Percentiles rank a stretch among this genome's conserved stretches.
These are phyloP conservation scores for Frankliniella fusca DNA, from an alignment of 2,888 invertebrate genomes.

Conservation along the genomic window DNA sequence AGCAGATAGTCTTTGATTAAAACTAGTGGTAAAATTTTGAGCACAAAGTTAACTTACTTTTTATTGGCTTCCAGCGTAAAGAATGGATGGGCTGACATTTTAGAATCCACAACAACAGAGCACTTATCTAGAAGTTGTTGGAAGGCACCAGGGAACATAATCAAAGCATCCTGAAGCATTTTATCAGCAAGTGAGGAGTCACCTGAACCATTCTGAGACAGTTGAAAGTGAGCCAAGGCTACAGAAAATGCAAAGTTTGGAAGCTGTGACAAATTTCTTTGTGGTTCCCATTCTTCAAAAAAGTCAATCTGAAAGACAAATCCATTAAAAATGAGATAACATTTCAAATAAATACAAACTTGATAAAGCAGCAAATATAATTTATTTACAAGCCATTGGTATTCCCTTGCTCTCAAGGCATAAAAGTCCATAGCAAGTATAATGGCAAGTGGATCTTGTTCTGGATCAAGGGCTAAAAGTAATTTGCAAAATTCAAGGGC, in stretches of 20 bases:
- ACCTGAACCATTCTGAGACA: constrained; percentile 44
- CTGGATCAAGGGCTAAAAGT: constrained; percentile 70
- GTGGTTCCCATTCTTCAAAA: constrained; percentile 56
- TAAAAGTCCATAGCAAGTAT: constrained; percentile 77
- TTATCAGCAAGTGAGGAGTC: constrained; percentile 53
- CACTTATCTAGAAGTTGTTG: constrained; percentile 70
- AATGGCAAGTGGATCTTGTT: constrained; percentile 70
- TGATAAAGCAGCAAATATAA: constrained; percentile 6
- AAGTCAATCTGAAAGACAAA: constrained; percentile 43
- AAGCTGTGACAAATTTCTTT: constrained; percentile 68
- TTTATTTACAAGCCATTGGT: constrained; percentile 58
- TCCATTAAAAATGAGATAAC: background rate
- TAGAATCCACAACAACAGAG: constrained; percentile 64
- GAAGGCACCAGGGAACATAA: constrained; percentile 77
- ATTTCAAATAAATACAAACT: constrained; percentile 49
- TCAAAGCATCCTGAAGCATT: constrained; percentile 67
- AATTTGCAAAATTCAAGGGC: constrained; percentile 84
- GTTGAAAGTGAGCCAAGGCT: constrained; percentile 66
- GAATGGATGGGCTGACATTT: constrained; percentile 55
- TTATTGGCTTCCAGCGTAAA: constrained; percentile 47
- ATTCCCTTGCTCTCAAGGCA: constrained; percentile 70
- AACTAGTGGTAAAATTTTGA: constrained; percentile 31
- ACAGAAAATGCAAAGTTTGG: constrained; percentile 85
- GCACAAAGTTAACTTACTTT: constrained; percentile 46
- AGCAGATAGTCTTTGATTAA: constrained; percentile 34